These are phyloP conservation scores for Nematostella vectensis DNA, from an alignment of 92 coral and sea anemone genomes.

Conservation along the genomic window DNA sequence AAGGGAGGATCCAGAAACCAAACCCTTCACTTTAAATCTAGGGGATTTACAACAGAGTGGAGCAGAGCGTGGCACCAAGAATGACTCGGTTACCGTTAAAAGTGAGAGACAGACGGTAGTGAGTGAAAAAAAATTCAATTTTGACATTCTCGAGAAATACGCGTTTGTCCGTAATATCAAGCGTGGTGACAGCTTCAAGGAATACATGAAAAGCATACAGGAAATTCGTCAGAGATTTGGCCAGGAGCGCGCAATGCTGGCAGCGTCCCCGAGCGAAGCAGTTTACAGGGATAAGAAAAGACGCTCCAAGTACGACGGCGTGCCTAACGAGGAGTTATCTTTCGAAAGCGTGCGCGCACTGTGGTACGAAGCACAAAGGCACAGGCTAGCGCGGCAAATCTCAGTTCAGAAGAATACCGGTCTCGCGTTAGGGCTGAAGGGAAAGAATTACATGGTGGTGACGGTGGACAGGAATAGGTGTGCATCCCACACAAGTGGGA, in stretches of 20 bases:
- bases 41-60: background rate
- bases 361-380: conserved; percentile 22
- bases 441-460: background rate
- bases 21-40: background rate
- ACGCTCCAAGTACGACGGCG: background rate
- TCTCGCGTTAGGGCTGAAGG: conserved; percentile 3
- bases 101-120: too few species aligned
- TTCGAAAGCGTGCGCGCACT: conserved; percentile 23
- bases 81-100: background rate
- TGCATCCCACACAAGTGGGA: conserved; percentile 3
- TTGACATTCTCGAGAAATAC: conserved; percentile 24
- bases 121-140: conserved; percentile 12
- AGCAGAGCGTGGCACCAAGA: background rate
- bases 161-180: conserved; percentile 14
- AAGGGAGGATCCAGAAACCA: background rate
- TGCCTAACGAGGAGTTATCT: conserved; percentile 3
- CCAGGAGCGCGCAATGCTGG: background rate
- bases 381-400: background rate
- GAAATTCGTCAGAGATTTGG: background rate
- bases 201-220: conserved; percentile 13
- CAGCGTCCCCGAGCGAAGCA: background rate
- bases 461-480: background rate
- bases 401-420: conserved; percentile 7
- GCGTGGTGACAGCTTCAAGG: conserved; percentile 5
- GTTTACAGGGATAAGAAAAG: too few species aligned